These are phyloP conservation scores for Dinoponera quadriceps DNA, from an alignment of 1,140 invertebrate genomes.

Conservation along the genomic window DNA sequence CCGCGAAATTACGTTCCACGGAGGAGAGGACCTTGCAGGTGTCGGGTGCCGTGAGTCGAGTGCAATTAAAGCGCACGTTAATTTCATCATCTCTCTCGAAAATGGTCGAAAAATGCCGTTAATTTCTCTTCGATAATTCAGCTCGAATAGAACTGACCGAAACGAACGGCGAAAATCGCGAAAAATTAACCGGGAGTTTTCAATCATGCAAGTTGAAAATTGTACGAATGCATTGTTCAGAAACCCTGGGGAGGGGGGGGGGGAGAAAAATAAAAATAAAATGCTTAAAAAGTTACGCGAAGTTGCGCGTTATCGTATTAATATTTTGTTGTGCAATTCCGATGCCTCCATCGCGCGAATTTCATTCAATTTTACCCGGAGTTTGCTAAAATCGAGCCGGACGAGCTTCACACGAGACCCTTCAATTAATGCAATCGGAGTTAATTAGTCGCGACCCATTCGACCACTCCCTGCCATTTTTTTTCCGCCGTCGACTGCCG, in stretches of 20 bases:
- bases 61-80: background rate
- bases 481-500: background rate
- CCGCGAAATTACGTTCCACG: constrained; percentile 15
- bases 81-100: background rate
- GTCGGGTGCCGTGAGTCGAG: background rate
- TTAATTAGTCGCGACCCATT: constrained; percentile 34
- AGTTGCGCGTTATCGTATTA: no score
- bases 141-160: no score
- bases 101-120: background rate
- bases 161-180: no score
- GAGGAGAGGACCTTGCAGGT: background rate
- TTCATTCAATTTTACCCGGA: constrained; percentile 34
- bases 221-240: no score
- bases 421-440: constrained; percentile 59
- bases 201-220: no score
- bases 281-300: no score
- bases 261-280: no score
- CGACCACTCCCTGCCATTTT: background rate
- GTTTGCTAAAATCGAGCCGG: constrained; percentile 25
- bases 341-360: background rate
- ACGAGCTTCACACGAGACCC: constrained; percentile 1
- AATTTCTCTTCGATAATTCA: constrained; percentile 12
- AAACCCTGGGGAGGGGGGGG: no score
- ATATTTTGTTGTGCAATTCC: background rate
- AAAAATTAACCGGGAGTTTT: no score